Base-by-base conservation (phyloP, 2,888 invertebrate species). In the Megamerina dolium region DNA sequence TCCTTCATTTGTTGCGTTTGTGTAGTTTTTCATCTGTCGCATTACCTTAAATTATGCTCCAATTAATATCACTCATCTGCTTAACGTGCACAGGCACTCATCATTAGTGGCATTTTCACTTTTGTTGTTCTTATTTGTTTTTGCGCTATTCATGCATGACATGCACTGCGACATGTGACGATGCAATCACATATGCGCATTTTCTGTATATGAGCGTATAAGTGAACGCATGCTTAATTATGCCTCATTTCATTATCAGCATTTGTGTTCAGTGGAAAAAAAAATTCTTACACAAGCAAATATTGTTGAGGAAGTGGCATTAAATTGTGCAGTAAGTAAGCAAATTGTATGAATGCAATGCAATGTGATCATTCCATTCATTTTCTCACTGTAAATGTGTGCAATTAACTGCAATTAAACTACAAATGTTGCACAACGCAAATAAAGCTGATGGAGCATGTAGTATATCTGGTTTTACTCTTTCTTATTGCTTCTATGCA, bases 51-150 rank as follows among this genome's bases (percentile, higher is more conserved):
- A 42, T 45, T 38, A 44, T 33, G 49, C 44, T 47, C 41, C 46
- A 51, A 51, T 51, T 51, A 49, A 40, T 44, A 42, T 19, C 47
- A 49, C 36, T 51, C 49, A 46, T 49, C 51, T 51, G 49, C 49
- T 49, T 51, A 43, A 51, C 49, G 46, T 44, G 48, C 51, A n/a
- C n/a, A 49, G 47, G 46, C 42, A 49, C 37, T 43, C 42, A 23
- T 51, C 46, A 51, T 51, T 51, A 48, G 38, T 16, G 31, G 14
- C 31, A 31, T 14, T 31, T 31, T 31, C 31, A 27, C 27, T 27
- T 27, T 27, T 27, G n/a, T n/a, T n/a, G n/a, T n/a, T n/a, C n/a
- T n/a, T n/a, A n/a, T n/a, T n/a, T n/a, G n/a, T n/a, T n/a, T n/a
- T n/a, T n/a, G n/a, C n/a, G n/a, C n/a, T n/a, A n/a, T n/a, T n/a